Conservation (phyloP, 2,113 vertebrate species). For the Sceloporus undulatus region DNA sequence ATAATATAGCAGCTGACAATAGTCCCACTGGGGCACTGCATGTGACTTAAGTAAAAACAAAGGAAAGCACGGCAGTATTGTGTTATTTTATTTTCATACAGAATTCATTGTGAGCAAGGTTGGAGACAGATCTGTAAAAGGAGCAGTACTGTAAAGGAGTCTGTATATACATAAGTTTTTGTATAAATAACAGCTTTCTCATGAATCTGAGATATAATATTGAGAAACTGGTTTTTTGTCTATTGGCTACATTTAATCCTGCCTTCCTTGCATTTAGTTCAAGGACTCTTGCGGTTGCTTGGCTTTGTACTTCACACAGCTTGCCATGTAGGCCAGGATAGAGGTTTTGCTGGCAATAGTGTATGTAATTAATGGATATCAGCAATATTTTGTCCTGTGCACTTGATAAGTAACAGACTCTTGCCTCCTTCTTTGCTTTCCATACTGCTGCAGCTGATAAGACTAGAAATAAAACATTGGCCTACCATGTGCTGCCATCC, state of each 20-base stretch:
- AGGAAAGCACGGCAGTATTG: slow-evolving; percentile 58
- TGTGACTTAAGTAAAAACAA: slow-evolving; percentile 65
- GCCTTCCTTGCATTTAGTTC: not conserved
- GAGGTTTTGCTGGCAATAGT: not conserved
- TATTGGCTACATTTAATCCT: not conserved
- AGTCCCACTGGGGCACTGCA: slow-evolving; percentile 61
- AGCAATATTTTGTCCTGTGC: not conserved
- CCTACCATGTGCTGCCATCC: not conserved
- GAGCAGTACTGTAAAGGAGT: slow-evolving; percentile 48
- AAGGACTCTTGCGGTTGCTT: not conserved
- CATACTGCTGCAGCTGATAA: not conserved
- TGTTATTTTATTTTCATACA: slow-evolving; percentile 40
- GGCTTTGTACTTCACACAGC: not conserved
- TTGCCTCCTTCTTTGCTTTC: not conserved
- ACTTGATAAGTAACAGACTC: not conserved
- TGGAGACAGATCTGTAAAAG: slow-evolving; percentile 56
- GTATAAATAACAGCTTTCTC: not conserved
- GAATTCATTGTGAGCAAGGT: slow-evolving; percentile 45
- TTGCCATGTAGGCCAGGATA: not conserved
- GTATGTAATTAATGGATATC: not conserved
- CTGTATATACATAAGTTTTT: not conserved
- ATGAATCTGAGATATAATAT: not conserved
- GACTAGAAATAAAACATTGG: not conserved
- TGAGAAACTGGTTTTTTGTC: not conserved
- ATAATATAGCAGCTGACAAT: slow-evolving; percentile 78